phyloP scores from a whole-genome alignment of 2,797 vertebrate species.

The Pangasius larnaudii region DNA sequence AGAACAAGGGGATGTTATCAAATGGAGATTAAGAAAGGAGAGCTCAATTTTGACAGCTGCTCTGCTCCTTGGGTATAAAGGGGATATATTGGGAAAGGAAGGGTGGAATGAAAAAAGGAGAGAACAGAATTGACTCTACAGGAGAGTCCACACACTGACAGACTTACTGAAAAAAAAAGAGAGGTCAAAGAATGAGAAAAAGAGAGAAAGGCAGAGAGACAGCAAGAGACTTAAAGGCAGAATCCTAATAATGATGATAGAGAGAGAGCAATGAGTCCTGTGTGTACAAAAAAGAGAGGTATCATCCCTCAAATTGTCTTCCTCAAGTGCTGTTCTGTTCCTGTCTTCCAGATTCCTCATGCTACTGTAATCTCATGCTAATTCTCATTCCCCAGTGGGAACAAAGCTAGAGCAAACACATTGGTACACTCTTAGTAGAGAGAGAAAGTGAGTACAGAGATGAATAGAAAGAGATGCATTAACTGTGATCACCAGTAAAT shows the following conservation, averaged over 20 bases:
- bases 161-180: not conserved
- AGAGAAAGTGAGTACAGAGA: not conserved
- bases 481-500: not conserved
- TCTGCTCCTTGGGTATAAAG: not conserved
- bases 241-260: not conserved
- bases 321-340: not conserved
- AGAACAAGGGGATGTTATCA: slow-evolving; percentile 1
- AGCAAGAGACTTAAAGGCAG: not conserved
- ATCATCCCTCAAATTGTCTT: not conserved
- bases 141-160: not conserved
- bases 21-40: slow-evolving; percentile 12
- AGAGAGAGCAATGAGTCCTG: not conserved
- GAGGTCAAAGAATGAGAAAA: not conserved
- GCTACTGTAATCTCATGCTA: slow-evolving; percentile 7
- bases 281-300: not conserved
- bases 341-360: not conserved
- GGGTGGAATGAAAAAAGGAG: not conserved
- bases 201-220: not conserved
- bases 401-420: slow-evolving; percentile 4
- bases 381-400: slow-evolving; percentile 17
- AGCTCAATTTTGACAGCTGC: slow-evolving; percentile 20
- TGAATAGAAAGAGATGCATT: not conserved
- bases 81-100: not conserved
- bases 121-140: not conserved
- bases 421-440: not conserved